Base-by-base conservation (phyloP, 2,888 invertebrate genomes). In the Ormyrus rosae region DNA sequence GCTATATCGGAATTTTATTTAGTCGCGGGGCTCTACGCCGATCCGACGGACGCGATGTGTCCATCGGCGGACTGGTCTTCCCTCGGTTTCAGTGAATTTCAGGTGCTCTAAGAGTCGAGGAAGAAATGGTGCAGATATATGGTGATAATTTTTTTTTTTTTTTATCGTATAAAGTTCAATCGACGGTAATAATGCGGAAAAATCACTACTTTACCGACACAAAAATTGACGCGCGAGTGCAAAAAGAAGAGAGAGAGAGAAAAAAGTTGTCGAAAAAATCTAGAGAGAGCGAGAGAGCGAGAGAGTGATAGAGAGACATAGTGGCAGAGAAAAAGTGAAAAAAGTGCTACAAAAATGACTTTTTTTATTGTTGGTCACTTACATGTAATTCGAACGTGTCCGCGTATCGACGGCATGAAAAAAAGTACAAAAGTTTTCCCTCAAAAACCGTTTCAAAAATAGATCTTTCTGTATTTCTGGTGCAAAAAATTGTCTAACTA, bases 401-500 rank as follows among this genome's bases (percentile, higher is more conserved):
- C 89, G 85, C 86, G 87, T 19, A 83, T 85, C 86, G 89, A 89
- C 88, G 87, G 89, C 89, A 87, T 90, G 90, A 88, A 90, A 90
- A 89, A 89, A 89, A 87, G 83, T 85, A 86, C 84, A 89, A 86
- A 88, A 84, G 87, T 80, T 87, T 89, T 87, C 86, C 88, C 89
- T 89, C 88, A 90, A 90, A 90, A 89, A 88, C 85, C 85, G 86
- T 86, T 81, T 85, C 84, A 87, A 91, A 90, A 88, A 85, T 86
- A 85, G 83, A 77, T 84, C 82, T 83, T 76, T 84, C 83, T 84
- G 86, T 85, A 64, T 60, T 63, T 71, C 84, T 82, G 82, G 84
- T 85, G 85, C 83, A 82, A 83, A 84, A 84, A 81, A 75, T 78
- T 82, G 78, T 83, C 76, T 84, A 82, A 70, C 84, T 85, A 84